These are phyloP conservation scores for Eunapius fragilis DNA, from an alignment of 37 sponge, comb jelly and placozoan genomes.

Conservation along the genomic window DNA sequence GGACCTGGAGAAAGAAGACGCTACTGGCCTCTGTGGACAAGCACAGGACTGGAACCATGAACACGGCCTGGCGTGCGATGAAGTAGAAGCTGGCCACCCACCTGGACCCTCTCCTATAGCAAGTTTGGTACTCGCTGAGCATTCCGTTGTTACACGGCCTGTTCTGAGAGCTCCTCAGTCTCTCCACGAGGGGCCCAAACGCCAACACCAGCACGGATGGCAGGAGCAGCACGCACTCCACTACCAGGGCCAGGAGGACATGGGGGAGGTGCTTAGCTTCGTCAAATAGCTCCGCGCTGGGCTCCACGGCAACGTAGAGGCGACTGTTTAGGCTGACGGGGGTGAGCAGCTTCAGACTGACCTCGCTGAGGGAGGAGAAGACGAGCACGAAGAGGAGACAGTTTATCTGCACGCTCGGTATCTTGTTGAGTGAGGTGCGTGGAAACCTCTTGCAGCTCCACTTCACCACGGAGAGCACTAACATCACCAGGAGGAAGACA, in stretches of 20 bases:
- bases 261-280: not conserved
- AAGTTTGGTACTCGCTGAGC: constrained; percentile 27
- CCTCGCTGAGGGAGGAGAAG: constrained; percentile 14
- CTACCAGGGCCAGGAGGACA: not conserved
- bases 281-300: not conserved
- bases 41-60: constrained; percentile 14
- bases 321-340: not conserved
- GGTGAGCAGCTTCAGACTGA: constrained; percentile 1
- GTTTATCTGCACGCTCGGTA: not conserved
- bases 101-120: constrained; percentile 10
- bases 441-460: not conserved
- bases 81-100: constrained; percentile 20
- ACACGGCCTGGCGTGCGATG: constrained; percentile 7
- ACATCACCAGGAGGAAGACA: not conserved
- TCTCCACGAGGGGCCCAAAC: not conserved
- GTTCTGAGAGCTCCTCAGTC: not conserved
- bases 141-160: too few relatives aligned
- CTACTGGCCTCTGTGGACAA: not conserved
- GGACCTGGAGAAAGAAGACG: constrained; percentile 11
- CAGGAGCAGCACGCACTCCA: constrained; percentile 5
- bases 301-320: not conserved
- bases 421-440: not conserved
- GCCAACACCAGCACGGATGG: constrained; percentile 3
- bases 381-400: constrained; percentile 3
- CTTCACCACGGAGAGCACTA: not conserved